phyloP scores from a whole-genome alignment of 2,113 vertebrate genomes.

The Romanogobio albipinnatus region DNA sequence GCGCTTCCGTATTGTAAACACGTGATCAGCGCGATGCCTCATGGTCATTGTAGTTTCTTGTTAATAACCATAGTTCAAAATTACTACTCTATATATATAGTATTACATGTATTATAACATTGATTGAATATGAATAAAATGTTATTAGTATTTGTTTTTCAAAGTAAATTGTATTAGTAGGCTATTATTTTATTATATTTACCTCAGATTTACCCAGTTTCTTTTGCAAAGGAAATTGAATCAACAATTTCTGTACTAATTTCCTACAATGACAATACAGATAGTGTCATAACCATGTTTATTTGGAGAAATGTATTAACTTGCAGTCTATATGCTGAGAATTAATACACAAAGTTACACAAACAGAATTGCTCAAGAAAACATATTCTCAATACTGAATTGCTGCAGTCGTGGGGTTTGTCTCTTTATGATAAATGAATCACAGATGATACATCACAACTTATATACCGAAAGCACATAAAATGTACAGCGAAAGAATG shows the following conservation, averaged over 20 bases:
- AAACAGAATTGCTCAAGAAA: conserved; percentile 30
- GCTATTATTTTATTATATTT: too few relatives aligned
- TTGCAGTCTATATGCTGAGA: conserved; percentile 34
- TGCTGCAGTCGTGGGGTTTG: conserved; percentile 3
- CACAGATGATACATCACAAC: conserved; percentile 3
- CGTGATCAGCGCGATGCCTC: conserved; percentile 56
- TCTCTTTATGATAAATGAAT: conserved; percentile 31
- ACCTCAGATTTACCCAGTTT: too few relatives aligned
- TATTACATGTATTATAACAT: too few relatives aligned
- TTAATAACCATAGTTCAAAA: not conserved
- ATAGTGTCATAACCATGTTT: conserved; percentile 40
- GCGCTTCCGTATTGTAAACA: conserved; percentile 48
- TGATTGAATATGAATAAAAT: too few relatives aligned
- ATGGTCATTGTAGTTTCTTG: conserved; percentile 57
- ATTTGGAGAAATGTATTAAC: conserved; percentile 39
- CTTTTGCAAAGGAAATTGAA: not conserved
- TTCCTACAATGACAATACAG: not conserved
- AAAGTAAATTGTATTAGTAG: too few relatives aligned
- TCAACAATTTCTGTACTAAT: not conserved
- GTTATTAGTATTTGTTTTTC: too few relatives aligned
- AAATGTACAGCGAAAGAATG: conserved; percentile 56
- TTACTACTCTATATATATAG: too few relatives aligned
- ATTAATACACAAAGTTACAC: conserved; percentile 22
- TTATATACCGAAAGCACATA: conserved; percentile 26
- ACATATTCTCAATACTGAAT: conserved; percentile 19